Percentiles rank a stretch among this genome's conserved stretches.
Conservation (phyloP, 2,888 invertebrate species). For the Cephalotes varians region DNA sequence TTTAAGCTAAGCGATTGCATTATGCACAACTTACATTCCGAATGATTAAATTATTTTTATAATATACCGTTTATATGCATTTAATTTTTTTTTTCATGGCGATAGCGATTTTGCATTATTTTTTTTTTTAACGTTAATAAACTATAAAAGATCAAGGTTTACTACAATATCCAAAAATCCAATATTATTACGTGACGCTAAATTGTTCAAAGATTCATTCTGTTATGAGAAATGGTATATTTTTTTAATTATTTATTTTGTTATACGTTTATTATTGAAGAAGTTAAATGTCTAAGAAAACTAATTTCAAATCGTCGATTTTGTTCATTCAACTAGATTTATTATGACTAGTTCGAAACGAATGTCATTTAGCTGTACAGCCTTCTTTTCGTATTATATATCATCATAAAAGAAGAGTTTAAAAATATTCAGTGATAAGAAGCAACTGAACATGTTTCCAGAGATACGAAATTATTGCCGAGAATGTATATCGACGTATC, state of each 20-base stretch:
- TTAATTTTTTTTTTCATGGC: neutral
- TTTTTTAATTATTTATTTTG: neutral
- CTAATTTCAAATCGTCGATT: neutral
- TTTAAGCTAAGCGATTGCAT: neutral
- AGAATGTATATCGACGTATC: conserved; percentile 63
- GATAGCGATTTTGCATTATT: neutral
- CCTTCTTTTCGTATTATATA: conserved; percentile 69
- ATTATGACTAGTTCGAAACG: conserved; percentile 71
- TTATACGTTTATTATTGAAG: neutral
- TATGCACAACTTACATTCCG: neutral
- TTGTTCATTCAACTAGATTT: conserved; percentile 48
- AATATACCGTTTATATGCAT: neutral
- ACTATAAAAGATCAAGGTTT: neutral
- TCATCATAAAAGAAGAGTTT: conserved; percentile 51
- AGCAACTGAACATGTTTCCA: conserved; percentile 65
- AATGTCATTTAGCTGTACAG: conserved; percentile 70
- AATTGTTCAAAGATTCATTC: neutral
- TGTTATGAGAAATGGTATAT: neutral
- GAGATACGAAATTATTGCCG: conserved; percentile 71
- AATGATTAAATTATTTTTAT: neutral
- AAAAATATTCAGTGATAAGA: conserved; percentile 75
- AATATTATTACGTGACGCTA: neutral
- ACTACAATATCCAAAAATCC: neutral
- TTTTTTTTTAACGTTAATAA: conserved; percentile 9
- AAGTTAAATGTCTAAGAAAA: neutral